Evolutionary conservation across 2,797 vertebrate species (phyloP).

Genomic region (Coccyzus lansbergi): DNA sequence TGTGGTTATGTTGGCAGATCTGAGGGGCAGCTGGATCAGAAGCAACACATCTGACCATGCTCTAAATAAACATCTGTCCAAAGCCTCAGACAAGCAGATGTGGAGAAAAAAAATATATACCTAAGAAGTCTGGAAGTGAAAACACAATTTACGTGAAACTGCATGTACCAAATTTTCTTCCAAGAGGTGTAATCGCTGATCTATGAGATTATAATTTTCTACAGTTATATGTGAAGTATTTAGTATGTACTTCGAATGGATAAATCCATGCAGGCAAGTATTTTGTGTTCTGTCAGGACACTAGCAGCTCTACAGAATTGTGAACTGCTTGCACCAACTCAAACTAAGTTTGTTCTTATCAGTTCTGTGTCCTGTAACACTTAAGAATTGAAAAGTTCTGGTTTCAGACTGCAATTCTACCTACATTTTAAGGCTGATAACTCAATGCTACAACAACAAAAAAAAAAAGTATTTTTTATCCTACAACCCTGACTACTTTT

Average conservation of each 20-base stretch:
- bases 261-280: not conserved
- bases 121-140: slow-evolving; percentile 32
- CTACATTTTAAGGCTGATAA: not conserved
- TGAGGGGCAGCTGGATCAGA: slow-evolving; percentile 64
- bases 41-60: slow-evolving; percentile 53
- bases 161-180: slow-evolving; percentile 16
- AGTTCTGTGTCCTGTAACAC: not conserved
- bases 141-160: slow-evolving; percentile 8
- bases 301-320: not conserved
- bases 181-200: not conserved
- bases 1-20: slow-evolving; percentile 60
- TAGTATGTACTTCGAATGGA: not conserved
- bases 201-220: slow-evolving; percentile 9
- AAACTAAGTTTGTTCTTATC: not conserved
- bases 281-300: not conserved
- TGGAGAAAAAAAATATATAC: not conserved
- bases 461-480: not conserved
- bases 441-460: not conserved
- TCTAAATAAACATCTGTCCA: slow-evolving; percentile 66
- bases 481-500: not conserved
- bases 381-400: not conserved
- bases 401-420: not conserved
- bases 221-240: not conserved
- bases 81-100: slow-evolving; percentile 54
- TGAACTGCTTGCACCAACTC: not conserved